These are phyloP conservation scores for Misgurnus anguillicaudatus DNA, from an alignment of 2,113 vertebrate species.

Conservation along the genomic window DNA sequence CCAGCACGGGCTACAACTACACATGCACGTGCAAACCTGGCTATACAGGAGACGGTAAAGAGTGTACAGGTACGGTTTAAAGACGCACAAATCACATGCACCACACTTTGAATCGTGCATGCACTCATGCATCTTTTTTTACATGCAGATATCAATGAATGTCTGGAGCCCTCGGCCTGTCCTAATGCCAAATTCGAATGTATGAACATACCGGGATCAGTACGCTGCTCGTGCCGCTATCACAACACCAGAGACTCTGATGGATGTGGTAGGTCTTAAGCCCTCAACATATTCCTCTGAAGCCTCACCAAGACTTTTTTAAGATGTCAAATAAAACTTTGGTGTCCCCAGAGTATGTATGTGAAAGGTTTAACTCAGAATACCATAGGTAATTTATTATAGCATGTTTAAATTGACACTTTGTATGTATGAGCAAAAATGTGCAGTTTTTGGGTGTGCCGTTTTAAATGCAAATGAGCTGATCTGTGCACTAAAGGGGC, in stretches of 20 bases:
- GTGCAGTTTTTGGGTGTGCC: too few species aligned
- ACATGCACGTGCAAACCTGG: slow-evolving; percentile 75
- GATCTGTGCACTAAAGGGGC: too few species aligned
- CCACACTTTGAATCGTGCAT: background rate
- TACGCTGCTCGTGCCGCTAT: slow-evolving; percentile 75
- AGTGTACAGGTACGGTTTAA: slow-evolving; percentile 74
- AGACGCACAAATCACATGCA: background rate
- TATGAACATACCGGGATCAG: slow-evolving; percentile 72
- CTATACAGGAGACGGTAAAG: slow-evolving; percentile 71
- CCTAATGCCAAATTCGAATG: slow-evolving; percentile 80
- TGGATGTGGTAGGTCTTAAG: slow-evolving; percentile 71
- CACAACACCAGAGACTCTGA: slow-evolving; percentile 54
- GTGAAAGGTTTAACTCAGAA: too few species aligned
- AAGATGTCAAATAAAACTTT: too few species aligned
- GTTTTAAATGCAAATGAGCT: too few species aligned
- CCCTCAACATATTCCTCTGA: too few species aligned
- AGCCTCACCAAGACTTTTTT: too few species aligned
- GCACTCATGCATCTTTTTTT: background rate
- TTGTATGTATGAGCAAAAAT: too few species aligned
- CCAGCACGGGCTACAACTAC: slow-evolving; percentile 70
- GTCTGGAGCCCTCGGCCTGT: slow-evolving; percentile 67
- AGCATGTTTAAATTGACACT: too few species aligned
- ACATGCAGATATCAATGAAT: slow-evolving; percentile 76
- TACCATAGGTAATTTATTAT: too few species aligned
- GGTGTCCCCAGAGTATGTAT: too few species aligned